Evolutionary conservation across 1,140 invertebrate genomes (phyloP).

Genomic region (Drosophila triauraria): DNA sequence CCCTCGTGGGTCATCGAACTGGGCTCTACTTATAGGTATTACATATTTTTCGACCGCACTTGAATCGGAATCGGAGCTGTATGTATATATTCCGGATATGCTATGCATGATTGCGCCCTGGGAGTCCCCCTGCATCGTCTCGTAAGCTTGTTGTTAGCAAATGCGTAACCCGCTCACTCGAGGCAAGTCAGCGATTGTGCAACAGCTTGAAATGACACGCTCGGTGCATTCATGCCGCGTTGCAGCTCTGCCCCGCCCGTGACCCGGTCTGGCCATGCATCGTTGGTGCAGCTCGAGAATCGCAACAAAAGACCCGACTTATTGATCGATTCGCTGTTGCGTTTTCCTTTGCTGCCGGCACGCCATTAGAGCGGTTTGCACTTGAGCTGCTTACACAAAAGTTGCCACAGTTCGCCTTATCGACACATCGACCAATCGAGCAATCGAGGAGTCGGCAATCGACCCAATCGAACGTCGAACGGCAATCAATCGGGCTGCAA

Average conservation of each 20-base stretch:
- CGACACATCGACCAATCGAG: conserved; percentile 43
- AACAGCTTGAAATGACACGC: conserved; percentile 79
- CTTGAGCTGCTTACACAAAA: conserved; percentile 40
- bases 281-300: conserved; percentile 66
- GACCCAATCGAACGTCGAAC: conserved; percentile 56
- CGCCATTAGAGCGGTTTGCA: conserved; percentile 41
- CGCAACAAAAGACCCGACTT: conserved; percentile 45
- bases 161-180: conserved; percentile 71
- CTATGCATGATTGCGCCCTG: conserved; percentile 64
- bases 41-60: conserved; percentile 17
- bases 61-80: conserved; percentile 17
- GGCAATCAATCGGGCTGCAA: conserved; percentile 62
- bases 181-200: conserved; percentile 76
- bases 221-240: conserved; percentile 49
- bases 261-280: conserved; percentile 54
- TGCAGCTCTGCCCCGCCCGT: background rate
- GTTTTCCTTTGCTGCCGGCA: conserved; percentile 8
- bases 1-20: conserved; percentile 64
- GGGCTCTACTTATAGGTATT: conserved; percentile 26
- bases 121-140: conserved; percentile 16
- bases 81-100: conserved; percentile 4
- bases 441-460: conserved; percentile 36
- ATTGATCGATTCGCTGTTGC: conserved; percentile 41
- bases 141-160: conserved; percentile 42
- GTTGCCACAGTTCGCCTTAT: conserved; percentile 24